Evolutionary conservation across 1,140 invertebrate species (phyloP), one percentile per base, ranked within the genome.

Genomic region (Leptinotarsa texana): DNA sequence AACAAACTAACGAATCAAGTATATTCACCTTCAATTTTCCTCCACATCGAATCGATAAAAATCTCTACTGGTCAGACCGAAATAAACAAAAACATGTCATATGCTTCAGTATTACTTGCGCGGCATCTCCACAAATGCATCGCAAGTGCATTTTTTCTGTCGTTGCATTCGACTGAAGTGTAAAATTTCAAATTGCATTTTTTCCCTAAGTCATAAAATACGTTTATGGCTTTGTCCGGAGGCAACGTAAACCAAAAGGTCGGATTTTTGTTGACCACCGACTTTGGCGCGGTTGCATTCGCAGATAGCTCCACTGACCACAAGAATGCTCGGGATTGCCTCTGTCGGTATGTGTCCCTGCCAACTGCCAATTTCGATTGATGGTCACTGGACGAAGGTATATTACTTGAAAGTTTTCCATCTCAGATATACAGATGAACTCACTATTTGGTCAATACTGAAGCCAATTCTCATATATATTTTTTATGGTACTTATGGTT

Each of bases 101-200:
- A 17, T 17, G 51, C 51, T 57, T 57, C n/a, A 17, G 51, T 57
- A 57, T 57, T 57, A 42, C 33, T 57, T 57, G 51, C 13, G 51
- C 51, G 51, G 51, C 51, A 57, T 18, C 15, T 57, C 51, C 17
- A 57, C 51, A 57, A 57, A 57, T 17, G n/a, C 51, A 57, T n/a
- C 51, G 51, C 51, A 57, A 57, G 51, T 57, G 51, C 51, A 57
- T 57, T 57, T 57, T 57, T 57, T 57, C 51, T n/a, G 51, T 57
- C n/a, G 15, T 57, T 57, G 17, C 51, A 57, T 13, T 57, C 15
- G 51, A 57, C 51, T 57, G 51, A 18, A 17, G 51, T 57, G 51
- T 57, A 57, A 57, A 57, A 57, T 18, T 57, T 57, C 51, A 17
- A 57, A 57, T 57, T 57, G 51, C 51, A 57, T 57, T 57, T 57